Base-by-base conservation (phyloP, 2,113 vertebrate species). In the Aegithalos caudatus region DNA sequence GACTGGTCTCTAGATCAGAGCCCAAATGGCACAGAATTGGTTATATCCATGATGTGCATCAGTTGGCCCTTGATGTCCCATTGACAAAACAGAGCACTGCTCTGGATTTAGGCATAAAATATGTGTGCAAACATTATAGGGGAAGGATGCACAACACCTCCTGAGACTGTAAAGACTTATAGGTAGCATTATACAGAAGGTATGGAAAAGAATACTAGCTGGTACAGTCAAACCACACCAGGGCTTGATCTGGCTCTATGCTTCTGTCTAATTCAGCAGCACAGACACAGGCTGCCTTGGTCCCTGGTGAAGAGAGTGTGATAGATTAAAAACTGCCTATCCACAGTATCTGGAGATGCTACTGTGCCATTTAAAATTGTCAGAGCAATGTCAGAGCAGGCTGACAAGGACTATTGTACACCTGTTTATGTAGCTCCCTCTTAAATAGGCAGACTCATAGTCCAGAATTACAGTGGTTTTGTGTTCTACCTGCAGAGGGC, bases 401-500 rank as follows among this genome's bases (percentile, higher is more conserved):
- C 67, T 88, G 78, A 47, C 70, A 69, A 65, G n/a, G 51, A 48
- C 50, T 71, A 42, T n/a, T 15, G 3, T 2, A 50, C 58, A 33
- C 10, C 47, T 85, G 20, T 66, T 84, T 51, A 22, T 57, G 56
- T 80, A 67, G 24, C 29, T 77, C 24, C 40, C 44, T 38, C 29
- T 74, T 77, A 22, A 56, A 81, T 4, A 65, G 53, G 27, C 38
- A 60, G 79, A 45, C 21, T 37, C 35, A 61, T 60, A 48, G 65
- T 24, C 24, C 66, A 73, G 66, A 91, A 57, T 85, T 76, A 33
- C 0, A 47, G 42, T 11, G 0, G 17, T 78, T 95, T 83, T 50
- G 40, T 57, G n/a, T 90, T 92, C 51, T 67, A 18, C 92, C 96
- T 94, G 76, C 50, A 96, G 95, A 94, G 95, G 96, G 95, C 93